Base-by-base conservation (phyloP, 2,888 invertebrate species). In the Belgica antarctica region DNA sequence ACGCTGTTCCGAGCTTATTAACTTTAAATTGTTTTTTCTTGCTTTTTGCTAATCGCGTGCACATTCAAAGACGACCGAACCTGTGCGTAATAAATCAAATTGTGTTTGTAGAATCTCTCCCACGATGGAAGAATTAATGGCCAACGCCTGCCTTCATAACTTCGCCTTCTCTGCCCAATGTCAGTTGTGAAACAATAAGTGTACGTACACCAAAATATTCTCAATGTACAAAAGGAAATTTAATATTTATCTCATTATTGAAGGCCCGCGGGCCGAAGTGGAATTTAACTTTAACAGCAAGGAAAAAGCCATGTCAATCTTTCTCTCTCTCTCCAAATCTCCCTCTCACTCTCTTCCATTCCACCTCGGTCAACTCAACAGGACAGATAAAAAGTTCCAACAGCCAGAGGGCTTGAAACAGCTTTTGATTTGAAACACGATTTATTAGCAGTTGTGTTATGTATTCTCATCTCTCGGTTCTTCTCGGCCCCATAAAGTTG, bases 241-340 rank as follows among this genome's bases (percentile, higher is more conserved):
- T 70, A 70, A 69, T 59, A 69, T 59, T 69, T 69, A 59, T 69
- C 69, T 69, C 69, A 69, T 69, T 69, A 69, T 59, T 59, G 41
- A 22, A 5, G 1, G 36, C n/a, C 69, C 41, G 1, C 4, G 19
- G 52, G 69, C 22, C 2, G 2, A 2, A 52, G 57, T 68, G 68
- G 34, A 68, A 57, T 68, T 68, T 57, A 57, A 68, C 65, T 65
- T n/a, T 65, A 65, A 65, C 41, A 65, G 65, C 41, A 61, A 61
- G 61, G n/a, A 61, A 61, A 5, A 61, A 65, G 41, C 24, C 15
- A 41, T 25, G 46, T 65, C 65, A 46, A 47, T 41, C 36, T 41
- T 63, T 19, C 7, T 62, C 36, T 63, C 52, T 47, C 46, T 66
- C 17, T 25, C n/a, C n/a, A n/a, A n/a, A n/a, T n/a, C n/a, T n/a